phyloP scores from a whole-genome alignment of 2,797 vertebrate species.

The Psittacula echo region DNA sequence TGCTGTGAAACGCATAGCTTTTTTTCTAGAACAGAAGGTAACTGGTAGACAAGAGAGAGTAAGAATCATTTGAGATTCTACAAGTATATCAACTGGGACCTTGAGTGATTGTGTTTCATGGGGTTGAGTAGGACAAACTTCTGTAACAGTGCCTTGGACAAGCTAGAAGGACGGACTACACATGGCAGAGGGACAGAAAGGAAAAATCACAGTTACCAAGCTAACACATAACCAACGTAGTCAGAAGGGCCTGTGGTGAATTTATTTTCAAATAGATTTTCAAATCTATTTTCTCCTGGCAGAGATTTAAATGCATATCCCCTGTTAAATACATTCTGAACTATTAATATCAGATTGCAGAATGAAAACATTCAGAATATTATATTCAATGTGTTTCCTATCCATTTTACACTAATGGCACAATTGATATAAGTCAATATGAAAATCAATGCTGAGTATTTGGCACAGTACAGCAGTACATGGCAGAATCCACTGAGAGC shows the following conservation, averaged over 20 bases:
- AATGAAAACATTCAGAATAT: slow-evolving; percentile 48
- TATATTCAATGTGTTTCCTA: slow-evolving; percentile 6
- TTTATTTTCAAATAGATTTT: background rate
- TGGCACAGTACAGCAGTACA: slow-evolving; percentile 3
- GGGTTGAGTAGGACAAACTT: background rate
- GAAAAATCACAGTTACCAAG: background rate
- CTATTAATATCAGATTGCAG: slow-evolving; percentile 55
- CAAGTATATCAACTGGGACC: background rate
- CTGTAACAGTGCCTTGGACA: background rate
- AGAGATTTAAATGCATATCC: slow-evolving; percentile 31
- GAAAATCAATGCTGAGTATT: slow-evolving; percentile 57
- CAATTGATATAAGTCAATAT: slow-evolving; percentile 53
- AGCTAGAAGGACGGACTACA: background rate
- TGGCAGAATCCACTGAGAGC: slow-evolving; percentile 29
- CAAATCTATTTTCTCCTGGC: background rate
- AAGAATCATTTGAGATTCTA: background rate
- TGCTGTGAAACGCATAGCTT: background rate
- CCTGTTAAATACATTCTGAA: slow-evolving; percentile 45
- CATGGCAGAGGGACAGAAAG: background rate
- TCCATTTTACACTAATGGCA: slow-evolving; percentile 48
- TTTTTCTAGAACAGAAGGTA: background rate
- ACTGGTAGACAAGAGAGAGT: background rate
- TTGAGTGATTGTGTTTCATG: background rate
- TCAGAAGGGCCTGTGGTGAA: background rate
- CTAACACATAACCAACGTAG: background rate